These are phyloP conservation scores for Eufriesea mexicana DNA, from an alignment of 1,140 invertebrate genomes.

Conservation along the genomic window DNA sequence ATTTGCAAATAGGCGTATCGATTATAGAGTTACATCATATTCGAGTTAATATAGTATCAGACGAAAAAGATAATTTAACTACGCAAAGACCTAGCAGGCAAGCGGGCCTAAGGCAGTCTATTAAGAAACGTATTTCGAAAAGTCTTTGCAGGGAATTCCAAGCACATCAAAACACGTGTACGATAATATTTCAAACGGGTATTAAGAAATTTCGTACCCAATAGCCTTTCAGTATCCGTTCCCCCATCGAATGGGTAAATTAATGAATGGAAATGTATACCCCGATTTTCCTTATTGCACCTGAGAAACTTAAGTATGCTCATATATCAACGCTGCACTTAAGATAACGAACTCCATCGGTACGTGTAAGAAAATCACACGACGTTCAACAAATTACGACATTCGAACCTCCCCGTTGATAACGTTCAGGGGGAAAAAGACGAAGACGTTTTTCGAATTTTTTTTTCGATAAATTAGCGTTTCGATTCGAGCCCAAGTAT, in stretches of 20 bases:
- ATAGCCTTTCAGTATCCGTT: neutral
- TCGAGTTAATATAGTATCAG: too few species aligned
- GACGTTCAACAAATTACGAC: constrained; percentile 1
- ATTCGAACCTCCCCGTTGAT: too few species aligned
- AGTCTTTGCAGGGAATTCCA: neutral
- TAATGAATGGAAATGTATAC: neutral
- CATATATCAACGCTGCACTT: constrained; percentile 3
- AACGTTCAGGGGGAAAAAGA: too few species aligned
- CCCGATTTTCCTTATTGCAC: neutral
- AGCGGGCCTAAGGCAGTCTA: neutral
- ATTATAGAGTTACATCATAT: too few species aligned
- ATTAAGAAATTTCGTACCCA: neutral
- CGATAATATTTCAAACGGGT: neutral
- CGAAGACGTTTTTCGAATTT: neutral
- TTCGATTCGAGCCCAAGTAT: neutral
- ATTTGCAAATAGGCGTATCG: too few species aligned
- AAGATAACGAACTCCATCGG: constrained; percentile 6
- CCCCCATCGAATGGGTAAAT: neutral
- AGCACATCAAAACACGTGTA: neutral
- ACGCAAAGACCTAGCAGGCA: neutral
- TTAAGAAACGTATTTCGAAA: neutral
- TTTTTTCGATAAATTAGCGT: neutral
- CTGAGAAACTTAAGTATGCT: neutral
- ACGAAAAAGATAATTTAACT: neutral
- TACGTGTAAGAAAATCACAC: neutral